These are phyloP conservation scores for Gortyna flavago DNA, from an alignment of 2,888 invertebrate species.

Conservation along the genomic window DNA sequence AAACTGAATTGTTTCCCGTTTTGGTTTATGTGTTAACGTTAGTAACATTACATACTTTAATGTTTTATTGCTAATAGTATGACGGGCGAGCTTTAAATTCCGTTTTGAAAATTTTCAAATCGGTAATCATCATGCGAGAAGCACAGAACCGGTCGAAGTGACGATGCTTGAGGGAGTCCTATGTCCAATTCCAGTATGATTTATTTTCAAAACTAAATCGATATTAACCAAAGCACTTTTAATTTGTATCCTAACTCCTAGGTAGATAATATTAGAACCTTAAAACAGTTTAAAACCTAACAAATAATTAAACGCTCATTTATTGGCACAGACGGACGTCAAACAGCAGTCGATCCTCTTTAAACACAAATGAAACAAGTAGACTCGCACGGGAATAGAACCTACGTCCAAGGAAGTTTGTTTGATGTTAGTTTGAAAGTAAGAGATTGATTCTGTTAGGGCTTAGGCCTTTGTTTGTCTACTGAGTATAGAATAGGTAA, in stretches of 20 bases:
- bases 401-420: constrained; percentile 65
- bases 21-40: background rate
- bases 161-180: background rate
- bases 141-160: background rate
- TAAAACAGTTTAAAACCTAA: constrained; percentile 45
- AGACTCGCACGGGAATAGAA: constrained; percentile 75
- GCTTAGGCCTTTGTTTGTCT: constrained; percentile 1
- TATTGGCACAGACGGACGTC: constrained; percentile 85
- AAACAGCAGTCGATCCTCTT: constrained; percentile 81
- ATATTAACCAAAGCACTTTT: background rate
- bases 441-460: constrained; percentile 60
- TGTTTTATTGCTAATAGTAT: background rate
- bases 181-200: background rate
- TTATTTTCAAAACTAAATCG: background rate
- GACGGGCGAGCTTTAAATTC: background rate
- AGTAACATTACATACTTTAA: background rate
- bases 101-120: background rate
- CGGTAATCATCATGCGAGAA: background rate
- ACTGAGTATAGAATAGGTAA: constrained; percentile 1
- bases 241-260: background rate
- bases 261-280: background rate
- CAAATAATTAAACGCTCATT: constrained; percentile 69
- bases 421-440: constrained; percentile 56
- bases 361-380: constrained; percentile 77
- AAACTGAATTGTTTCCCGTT: background rate